phyloP scores from a whole-genome alignment of 2,888 invertebrate species.

The Parasteatoda lunata region DNA sequence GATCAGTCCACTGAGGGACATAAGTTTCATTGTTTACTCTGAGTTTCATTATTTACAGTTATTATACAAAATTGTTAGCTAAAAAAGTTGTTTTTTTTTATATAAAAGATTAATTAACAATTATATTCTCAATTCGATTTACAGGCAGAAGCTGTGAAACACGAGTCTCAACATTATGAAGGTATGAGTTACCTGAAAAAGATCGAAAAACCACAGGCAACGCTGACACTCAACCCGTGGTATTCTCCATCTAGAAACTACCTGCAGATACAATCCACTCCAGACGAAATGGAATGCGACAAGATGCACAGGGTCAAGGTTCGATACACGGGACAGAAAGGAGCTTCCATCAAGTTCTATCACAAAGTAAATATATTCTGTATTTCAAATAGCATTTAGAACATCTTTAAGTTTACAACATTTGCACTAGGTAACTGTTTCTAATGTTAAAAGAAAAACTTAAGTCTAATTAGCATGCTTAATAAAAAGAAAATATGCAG shows the following conservation, averaged over 20 bases:
- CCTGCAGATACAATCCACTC: slow-evolving; percentile 46
- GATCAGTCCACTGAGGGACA: too few relatives aligned
- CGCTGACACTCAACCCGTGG: slow-evolving; percentile 30
- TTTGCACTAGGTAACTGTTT: background rate
- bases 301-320: slow-evolving; percentile 36
- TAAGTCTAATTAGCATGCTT: too few relatives aligned
- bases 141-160: slow-evolving; percentile 24
- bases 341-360: slow-evolving; percentile 46
- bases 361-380: slow-evolving; percentile 40
- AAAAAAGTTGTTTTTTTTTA: too few relatives aligned
- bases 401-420: background rate
- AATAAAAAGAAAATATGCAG: too few relatives aligned
- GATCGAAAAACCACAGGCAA: background rate
- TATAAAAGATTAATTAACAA: too few relatives aligned
- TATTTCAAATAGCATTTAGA: background rate
- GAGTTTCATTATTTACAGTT: too few relatives aligned
- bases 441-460: background rate
- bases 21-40: too few relatives aligned
- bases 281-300: slow-evolving; percentile 43
- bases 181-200: background rate
- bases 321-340: slow-evolving; percentile 42
- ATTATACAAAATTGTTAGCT: too few relatives aligned
- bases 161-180: background rate
- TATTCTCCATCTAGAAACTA: slow-evolving; percentile 44
- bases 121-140: background rate